Evolutionary conservation across 1,140 invertebrate species (phyloP).

Genomic region (Tenebrio molitor): DNA sequence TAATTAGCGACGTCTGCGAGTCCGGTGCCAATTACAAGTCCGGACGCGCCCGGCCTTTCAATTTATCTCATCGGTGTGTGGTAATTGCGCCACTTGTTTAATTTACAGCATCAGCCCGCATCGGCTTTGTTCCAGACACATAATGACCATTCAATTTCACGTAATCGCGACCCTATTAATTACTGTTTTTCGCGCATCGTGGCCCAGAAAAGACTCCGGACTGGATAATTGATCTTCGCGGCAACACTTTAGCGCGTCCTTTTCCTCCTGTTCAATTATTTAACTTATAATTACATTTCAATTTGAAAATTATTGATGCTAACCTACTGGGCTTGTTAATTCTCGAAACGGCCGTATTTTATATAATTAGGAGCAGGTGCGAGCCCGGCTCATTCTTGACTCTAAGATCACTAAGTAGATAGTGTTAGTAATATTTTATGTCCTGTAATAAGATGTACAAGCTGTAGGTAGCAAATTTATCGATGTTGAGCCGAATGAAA

Average conservation of each 20-base stretch:
- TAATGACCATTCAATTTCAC: slow-evolving; percentile 51
- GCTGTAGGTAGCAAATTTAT: slow-evolving; percentile 33
- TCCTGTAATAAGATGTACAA: slow-evolving; percentile 13
- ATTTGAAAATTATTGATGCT: slow-evolving; percentile 26
- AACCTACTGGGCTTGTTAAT: slow-evolving; percentile 25
- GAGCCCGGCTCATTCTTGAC: slow-evolving; percentile 10
- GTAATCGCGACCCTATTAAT: slow-evolving; percentile 49
- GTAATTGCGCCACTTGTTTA: slow-evolving; percentile 61
- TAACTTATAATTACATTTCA: slow-evolving; percentile 37
- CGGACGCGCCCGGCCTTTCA: slow-evolving; percentile 55
- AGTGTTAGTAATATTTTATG: slow-evolving; percentile 43
- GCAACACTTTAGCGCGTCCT: not conserved
- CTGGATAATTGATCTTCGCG: not conserved
- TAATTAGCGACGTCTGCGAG: slow-evolving; percentile 59
- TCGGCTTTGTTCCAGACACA: slow-evolving; percentile 51
- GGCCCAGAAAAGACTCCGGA: slow-evolving; percentile 7
- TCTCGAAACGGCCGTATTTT: slow-evolving; percentile 30
- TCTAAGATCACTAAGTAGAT: slow-evolving; percentile 36
- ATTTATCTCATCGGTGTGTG: slow-evolving; percentile 57
- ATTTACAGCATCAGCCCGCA: slow-evolving; percentile 56
- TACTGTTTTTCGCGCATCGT: slow-evolving; percentile 38
- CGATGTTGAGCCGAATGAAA: slow-evolving; percentile 11
- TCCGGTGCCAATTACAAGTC: slow-evolving; percentile 58
- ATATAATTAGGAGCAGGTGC: slow-evolving; percentile 43
- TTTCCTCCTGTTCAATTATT: slow-evolving; percentile 28